A percentile compares a stretch with the other conserved stretches of the same genome.
These are phyloP conservation scores for Zeugodacus cucurbitae DNA, from an alignment of 1,140 invertebrate genomes.

Conservation along the genomic window DNA sequence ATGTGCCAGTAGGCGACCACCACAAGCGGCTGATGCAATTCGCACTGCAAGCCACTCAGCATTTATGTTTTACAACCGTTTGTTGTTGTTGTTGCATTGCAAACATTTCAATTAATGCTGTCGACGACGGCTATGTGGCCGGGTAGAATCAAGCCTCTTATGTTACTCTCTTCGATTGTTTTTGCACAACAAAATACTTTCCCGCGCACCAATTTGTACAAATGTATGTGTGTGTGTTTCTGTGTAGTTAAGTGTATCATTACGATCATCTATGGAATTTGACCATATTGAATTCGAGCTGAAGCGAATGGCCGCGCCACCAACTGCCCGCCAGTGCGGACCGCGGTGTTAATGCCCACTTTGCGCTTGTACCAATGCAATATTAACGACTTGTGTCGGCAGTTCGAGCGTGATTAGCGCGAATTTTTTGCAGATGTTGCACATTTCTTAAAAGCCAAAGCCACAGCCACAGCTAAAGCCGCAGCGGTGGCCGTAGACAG, in stretches of 20 bases:
- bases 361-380: neutral
- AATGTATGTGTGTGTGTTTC: neutral
- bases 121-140: too few species aligned
- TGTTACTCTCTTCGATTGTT: neutral
- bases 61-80: neutral
- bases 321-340: neutral
- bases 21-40: neutral
- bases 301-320: neutral
- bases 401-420: slow-evolving; percentile 33
- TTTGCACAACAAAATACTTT: neutral
- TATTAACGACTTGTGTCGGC: neutral
- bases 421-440: slow-evolving; percentile 25
- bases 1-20: neutral
- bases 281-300: slow-evolving; percentile 34
- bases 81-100: neutral
- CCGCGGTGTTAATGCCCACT: neutral
- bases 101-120: neutral
- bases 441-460: slow-evolving; percentile 17
- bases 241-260: neutral
- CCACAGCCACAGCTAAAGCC: neutral
- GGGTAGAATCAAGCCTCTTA: neutral
- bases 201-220: neutral
- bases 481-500: too few species aligned
- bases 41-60: neutral
- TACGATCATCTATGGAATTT: slow-evolving; percentile 11